Base-by-base conservation (phyloP, 2,888 invertebrate genomes). In the Loripinus fragilis region DNA sequence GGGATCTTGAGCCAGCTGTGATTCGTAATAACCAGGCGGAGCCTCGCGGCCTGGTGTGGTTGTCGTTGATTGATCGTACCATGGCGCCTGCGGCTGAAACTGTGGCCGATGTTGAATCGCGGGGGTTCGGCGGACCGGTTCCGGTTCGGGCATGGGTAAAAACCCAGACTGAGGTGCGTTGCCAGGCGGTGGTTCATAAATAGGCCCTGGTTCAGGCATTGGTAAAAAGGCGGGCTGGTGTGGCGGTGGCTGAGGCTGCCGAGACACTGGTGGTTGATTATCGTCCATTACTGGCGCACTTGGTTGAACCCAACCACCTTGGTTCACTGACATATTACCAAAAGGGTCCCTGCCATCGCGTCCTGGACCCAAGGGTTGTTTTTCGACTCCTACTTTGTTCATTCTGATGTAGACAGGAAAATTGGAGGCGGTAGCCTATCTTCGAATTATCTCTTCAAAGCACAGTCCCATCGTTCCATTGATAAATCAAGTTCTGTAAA, bases 141-240 rank as follows among this genome's bases (percentile, higher is more conserved):
- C 20, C 20, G 48, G 48, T 23, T 55, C 55, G 15, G 55, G 55
- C 55, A 55, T 55, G 5, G 55, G 55, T 55, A 28, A 28, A 55
- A 55, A 55, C 7, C 25, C 25, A 28, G 28, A 15, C 28, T 25
- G 2, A 25, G 10, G n/a, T 55, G 23, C n/a, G 15, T 28, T 17
- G 28, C 25, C 25, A 5, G 15, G 5, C 12, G 17, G 23, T n/a
- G 55, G 55, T 55, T 23, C 2, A 25, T 55, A 25, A 23, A 55
- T 23, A 55, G 55, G 55, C 15, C 55, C 55, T 25, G 55, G 55
- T 25, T 55, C 55, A 55, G 55, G 55, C 55, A 55, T 55, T 2
- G 55, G 55, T 25, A 55, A 7, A 55, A 55, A 55, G 2, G 2
- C 28, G 7, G 25, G 55, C 25, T 55, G 55, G 7, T 12, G 50